A percentile compares a stretch with the other conserved stretches of the same genome.
Evolutionary conservation across 2,888 invertebrate species (phyloP).

Genomic region (Campoplex capitator): DNA sequence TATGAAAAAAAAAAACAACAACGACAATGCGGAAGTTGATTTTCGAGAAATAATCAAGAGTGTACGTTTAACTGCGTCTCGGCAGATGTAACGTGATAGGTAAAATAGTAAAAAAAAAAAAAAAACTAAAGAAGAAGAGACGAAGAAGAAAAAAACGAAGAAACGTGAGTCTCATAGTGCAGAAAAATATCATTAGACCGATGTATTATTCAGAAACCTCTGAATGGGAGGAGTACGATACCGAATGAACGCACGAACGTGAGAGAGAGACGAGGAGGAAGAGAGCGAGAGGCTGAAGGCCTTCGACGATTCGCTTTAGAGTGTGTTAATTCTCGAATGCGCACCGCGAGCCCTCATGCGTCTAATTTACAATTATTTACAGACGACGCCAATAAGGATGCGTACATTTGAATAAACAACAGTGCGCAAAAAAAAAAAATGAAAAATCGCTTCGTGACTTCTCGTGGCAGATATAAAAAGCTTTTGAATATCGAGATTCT

Average conservation of each 20-base stretch:
- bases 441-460: not conserved
- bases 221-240: slow-evolving; percentile 30
- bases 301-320: slow-evolving; percentile 17
- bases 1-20: not conserved
- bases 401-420: slow-evolving; percentile 52
- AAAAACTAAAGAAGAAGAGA: slow-evolving; percentile 2
- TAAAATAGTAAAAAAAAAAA: not conserved
- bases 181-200: slow-evolving; percentile 42
- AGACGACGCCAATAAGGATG: slow-evolving; percentile 28
- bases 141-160: slow-evolving; percentile 15
- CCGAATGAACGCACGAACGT: not conserved
- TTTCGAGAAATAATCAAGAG: slow-evolving; percentile 24
- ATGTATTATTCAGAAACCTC: slow-evolving; percentile 39
- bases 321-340: slow-evolving; percentile 28
- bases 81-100: slow-evolving; percentile 12
- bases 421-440: slow-evolving; percentile 18
- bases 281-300: slow-evolving; percentile 28
- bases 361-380: slow-evolving; percentile 45
- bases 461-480: not conserved
- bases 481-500: not conserved
- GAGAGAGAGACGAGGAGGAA: not conserved
- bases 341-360: slow-evolving; percentile 21
- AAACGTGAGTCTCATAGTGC: slow-evolving; percentile 6
- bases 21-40: slow-evolving; percentile 46
- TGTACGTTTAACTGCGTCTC: slow-evolving; percentile 3